phyloP scores from a whole-genome alignment of 2,113 vertebrate genomes.

The Pteruthius melanotis region DNA sequence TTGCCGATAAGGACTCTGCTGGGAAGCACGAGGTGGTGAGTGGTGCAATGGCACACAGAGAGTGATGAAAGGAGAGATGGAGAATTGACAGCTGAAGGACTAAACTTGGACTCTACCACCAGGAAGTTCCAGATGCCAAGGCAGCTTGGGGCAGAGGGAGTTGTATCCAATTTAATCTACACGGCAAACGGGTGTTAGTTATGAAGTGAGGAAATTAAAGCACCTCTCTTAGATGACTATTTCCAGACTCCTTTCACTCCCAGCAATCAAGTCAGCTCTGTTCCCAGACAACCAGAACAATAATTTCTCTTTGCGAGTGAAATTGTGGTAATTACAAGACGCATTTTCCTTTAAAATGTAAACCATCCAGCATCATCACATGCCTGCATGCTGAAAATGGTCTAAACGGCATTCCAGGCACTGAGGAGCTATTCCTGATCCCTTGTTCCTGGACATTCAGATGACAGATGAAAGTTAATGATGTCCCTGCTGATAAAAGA shows the following conservation, averaged over 20 bases:
- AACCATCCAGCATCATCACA: not conserved
- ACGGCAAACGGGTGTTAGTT: not conserved
- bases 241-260: not conserved
- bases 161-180: not conserved
- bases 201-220: not conserved
- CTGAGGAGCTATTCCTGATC: not conserved
- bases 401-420: not conserved
- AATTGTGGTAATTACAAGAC: not conserved
- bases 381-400: not conserved
- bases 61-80: not conserved
- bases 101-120: not conserved
- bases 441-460: not conserved
- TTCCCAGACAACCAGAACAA: not conserved
- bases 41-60: not conserved
- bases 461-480: not conserved
- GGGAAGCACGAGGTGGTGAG: not conserved
- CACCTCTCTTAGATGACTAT: not conserved
- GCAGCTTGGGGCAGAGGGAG: not conserved
- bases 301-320: not conserved
- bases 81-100: not conserved
- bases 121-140: not conserved
- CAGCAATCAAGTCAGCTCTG: not conserved
- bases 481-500: not conserved
- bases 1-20: not conserved
- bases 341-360: not conserved